Percentiles rank a stretch among this genome's conserved stretches.
These are phyloP conservation scores for Diorhabda elongata DNA, from an alignment of 1,140 invertebrate species.

Conservation along the genomic window DNA sequence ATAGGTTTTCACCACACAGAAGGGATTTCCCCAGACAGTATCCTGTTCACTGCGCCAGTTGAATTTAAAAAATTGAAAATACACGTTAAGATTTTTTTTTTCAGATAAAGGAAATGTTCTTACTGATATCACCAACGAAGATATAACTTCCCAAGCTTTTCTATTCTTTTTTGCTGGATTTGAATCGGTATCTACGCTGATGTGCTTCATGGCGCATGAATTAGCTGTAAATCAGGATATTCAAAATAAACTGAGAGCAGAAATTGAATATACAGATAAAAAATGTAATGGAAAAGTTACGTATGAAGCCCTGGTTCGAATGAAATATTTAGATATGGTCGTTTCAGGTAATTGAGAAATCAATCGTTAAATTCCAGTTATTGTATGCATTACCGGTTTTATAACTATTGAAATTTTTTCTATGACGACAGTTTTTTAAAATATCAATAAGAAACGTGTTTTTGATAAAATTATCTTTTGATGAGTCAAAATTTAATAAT, in stretches of 20 bases:
- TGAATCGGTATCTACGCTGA: slow-evolving; percentile 49
- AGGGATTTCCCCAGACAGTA: too few species aligned
- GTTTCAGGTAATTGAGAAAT: slow-evolving; percentile 25
- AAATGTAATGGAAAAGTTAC: slow-evolving; percentile 49
- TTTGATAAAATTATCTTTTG: too few species aligned
- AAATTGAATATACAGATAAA: slow-evolving; percentile 48
- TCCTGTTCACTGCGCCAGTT: too few species aligned
- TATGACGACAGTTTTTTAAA: too few species aligned
- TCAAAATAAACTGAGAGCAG: slow-evolving; percentile 47
- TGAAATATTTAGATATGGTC: slow-evolving; percentile 46
- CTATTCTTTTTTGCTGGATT: slow-evolving; percentile 48
- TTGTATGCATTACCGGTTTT: too few species aligned
- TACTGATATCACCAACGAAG: slow-evolving; percentile 46
- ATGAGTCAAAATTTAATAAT: too few species aligned
- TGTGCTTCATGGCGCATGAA: slow-evolving; percentile 49
- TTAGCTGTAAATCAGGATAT: slow-evolving; percentile 49
- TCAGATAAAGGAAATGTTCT: slow-evolving; percentile 11
- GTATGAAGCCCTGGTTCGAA: slow-evolving; percentile 54
- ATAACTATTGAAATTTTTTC: too few species aligned
- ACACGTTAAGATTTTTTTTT: too few species aligned
- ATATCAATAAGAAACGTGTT: too few species aligned
- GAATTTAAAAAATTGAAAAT: too few species aligned
- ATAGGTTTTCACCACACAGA: too few species aligned
- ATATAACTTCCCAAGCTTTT: slow-evolving; percentile 23
- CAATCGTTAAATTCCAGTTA: too few species aligned